Conservation (phyloP, 2,113 vertebrate genomes). For the Podarcis cretensis region DNA sequence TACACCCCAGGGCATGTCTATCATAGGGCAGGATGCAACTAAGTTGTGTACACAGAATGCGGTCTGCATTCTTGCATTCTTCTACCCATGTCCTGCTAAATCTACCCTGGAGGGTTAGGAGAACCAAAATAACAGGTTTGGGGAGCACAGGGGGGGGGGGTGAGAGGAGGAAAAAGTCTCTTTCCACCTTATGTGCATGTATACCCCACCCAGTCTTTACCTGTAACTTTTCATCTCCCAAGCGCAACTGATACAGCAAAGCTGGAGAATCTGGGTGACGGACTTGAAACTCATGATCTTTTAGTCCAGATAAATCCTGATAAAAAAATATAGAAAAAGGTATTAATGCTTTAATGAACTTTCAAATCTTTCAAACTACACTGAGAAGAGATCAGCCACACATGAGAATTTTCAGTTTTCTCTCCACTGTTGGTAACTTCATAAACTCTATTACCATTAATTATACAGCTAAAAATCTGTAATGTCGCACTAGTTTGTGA, state of each 20-base stretch:
- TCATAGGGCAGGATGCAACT: neutral
- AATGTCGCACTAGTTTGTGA: neutral
- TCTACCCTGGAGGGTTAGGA: too few species aligned
- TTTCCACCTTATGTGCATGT: too few species aligned
- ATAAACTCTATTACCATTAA: neutral
- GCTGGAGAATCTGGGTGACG: slow-evolving; percentile 92
- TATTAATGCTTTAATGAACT: slow-evolving; percentile 19
- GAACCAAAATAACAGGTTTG: too few species aligned
- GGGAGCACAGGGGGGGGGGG: too few species aligned
- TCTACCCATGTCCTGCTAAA: too few species aligned
- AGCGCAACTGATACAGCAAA: slow-evolving; percentile 90
- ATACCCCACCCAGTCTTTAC: slow-evolving; percentile 64
- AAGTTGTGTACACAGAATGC: too few species aligned
- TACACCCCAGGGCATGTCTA: neutral
- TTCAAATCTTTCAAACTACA: neutral
- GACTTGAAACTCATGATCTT: slow-evolving; percentile 96
- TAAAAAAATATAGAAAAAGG: slow-evolving; percentile 25
- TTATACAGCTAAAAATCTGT: neutral
- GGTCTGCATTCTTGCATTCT: too few species aligned
- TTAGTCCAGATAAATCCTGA: slow-evolving; percentile 92
- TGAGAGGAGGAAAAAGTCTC: too few species aligned
- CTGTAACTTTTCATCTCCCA: slow-evolving; percentile 97
- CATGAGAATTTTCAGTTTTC: neutral
- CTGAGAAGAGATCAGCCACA: neutral
- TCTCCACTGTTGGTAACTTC: neutral